Percentiles rank a stretch among this genome's conserved stretches.
Conservation (phyloP, 2,888 invertebrate genomes). For the Stenodera caucasica region DNA sequence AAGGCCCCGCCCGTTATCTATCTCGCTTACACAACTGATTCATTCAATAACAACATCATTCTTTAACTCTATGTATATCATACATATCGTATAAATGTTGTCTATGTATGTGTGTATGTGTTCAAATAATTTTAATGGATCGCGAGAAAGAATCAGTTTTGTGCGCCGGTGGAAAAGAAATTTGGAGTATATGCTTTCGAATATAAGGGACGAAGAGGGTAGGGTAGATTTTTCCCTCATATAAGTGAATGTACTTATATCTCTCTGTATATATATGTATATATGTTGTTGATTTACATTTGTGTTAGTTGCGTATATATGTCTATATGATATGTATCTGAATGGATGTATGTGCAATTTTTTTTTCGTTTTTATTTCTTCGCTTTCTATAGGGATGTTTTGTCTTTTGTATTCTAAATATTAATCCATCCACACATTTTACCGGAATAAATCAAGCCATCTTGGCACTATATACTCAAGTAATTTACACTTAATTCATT, state of each 20-base stretch:
- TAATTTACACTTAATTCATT: too few relatives aligned
- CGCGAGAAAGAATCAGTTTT: constrained; percentile 53
- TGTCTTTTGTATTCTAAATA: constrained; percentile 31
- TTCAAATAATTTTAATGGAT: constrained; percentile 57
- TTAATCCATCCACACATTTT: constrained; percentile 7
- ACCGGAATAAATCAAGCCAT: not conserved
- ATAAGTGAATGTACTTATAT: not conserved
- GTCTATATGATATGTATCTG: not conserved
- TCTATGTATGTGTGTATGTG: constrained; percentile 28
- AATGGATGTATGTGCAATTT: not conserved
- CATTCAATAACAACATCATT: constrained; percentile 36
- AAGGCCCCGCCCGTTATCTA: constrained; percentile 49
- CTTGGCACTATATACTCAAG: not conserved
- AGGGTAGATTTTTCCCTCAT: constrained; percentile 38
- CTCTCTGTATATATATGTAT: not conserved
- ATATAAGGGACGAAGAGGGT: too few relatives aligned
- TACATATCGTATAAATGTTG: constrained; percentile 40
- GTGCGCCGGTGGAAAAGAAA: constrained; percentile 46
- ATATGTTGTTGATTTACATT: too few relatives aligned
- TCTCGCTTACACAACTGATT: constrained; percentile 39
- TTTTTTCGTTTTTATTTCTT: constrained; percentile 38
- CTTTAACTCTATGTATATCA: constrained; percentile 51
- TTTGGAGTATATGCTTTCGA: constrained; percentile 32
- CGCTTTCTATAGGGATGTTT: constrained; percentile 33
- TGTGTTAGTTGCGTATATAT: too few relatives aligned